Evolutionary conservation across 2,113 vertebrate species (phyloP), one percentile per base, ranked within the genome.

Genomic region (Strix uralensis): DNA sequence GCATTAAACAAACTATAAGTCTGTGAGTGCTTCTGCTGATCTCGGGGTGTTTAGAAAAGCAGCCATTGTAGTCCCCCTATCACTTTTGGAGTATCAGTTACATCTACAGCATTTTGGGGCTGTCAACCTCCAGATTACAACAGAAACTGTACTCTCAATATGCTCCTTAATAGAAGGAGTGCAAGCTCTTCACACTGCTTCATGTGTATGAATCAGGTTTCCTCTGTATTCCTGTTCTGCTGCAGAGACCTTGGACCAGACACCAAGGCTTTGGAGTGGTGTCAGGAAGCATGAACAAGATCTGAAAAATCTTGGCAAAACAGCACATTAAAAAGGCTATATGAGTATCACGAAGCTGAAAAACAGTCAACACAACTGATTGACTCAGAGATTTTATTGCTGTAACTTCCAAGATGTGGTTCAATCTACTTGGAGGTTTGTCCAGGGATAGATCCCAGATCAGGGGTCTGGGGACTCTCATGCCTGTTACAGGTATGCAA

Each of bases 401-500:
- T 62, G 7, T 55, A 84, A 55, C 22, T 69, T 80, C 54, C 49
- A 79, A 73, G 23, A 75, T 0, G 3, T 46, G 7, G 20, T 58
- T 63, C 9, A 2, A 27, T 32, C 51, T 59, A 23, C 34, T 19
- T 54, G 32, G 29, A 63, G 23, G 4, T 42, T 67, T 84, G 40
- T 54, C 13, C 20, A 36, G 38, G 36, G 36, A 44, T 8, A 63
- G 27, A 17, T 49, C 26, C n/a, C 26, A 47, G 30, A 36, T 5
- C 27, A 65, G 46, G 14, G 3, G 6, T 29, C 40, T 49, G n/a
- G 20, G 19, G 22, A 84, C 27, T 55, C 15, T 69, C 8, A 13
- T n/a, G 23, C 20, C 9, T 71, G 7, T 40, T 57, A 52, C 5
- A 81, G 23, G 25, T 29, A 70, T 2, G 2, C 0, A 1, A 18